phyloP scores from a whole-genome alignment of 2,888 invertebrate species.

The Ochlodes sylvanus region DNA sequence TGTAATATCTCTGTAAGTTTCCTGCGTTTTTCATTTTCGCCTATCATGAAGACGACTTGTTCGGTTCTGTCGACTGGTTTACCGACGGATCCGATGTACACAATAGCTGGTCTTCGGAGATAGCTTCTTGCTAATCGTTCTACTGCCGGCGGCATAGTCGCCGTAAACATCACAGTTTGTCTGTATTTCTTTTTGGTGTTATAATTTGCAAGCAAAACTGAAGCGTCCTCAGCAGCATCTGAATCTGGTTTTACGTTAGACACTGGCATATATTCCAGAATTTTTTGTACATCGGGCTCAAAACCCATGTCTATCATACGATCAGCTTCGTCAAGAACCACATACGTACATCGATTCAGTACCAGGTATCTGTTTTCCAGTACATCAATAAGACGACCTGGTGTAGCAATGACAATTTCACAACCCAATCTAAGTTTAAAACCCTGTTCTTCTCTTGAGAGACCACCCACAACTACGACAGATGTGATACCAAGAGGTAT shows the following conservation, averaged over 20 bases:
- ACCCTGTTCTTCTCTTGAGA: slow-evolving; percentile 99
- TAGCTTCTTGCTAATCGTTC: slow-evolving; percentile 98
- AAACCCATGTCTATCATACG: slow-evolving; percentile 99
- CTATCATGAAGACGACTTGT: slow-evolving; percentile 98
- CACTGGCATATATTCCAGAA: slow-evolving; percentile 98
- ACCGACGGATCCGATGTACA: slow-evolving; percentile 98
- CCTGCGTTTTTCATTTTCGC: slow-evolving; percentile 97
- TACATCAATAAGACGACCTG: slow-evolving; percentile 99
- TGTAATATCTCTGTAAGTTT: slow-evolving; percentile 96
- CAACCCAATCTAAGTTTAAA: slow-evolving; percentile 98
- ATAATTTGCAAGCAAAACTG: slow-evolving; percentile 95
- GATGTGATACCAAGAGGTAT: slow-evolving; percentile 96
- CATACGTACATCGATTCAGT: slow-evolving; percentile 98
- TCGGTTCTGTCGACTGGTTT: slow-evolving; percentile 99
- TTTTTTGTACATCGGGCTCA: slow-evolving; percentile 98
- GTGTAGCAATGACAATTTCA: slow-evolving; percentile 99
- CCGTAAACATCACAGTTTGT: slow-evolving; percentile 99
- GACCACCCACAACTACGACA: slow-evolving; percentile 98
- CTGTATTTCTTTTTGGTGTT: slow-evolving; percentile 98
- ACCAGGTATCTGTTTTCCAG: slow-evolving; percentile 99
- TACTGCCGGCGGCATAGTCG: slow-evolving; percentile 99
- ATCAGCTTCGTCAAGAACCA: slow-evolving; percentile 98
- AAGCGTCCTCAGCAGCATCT: slow-evolving; percentile 98
- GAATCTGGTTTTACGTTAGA: slow-evolving; percentile 99
- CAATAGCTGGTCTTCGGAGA: slow-evolving; percentile 97